Base-by-base conservation (phyloP, 53 echinoderm and acorn worm species). In the Patiria pectinifera region DNA sequence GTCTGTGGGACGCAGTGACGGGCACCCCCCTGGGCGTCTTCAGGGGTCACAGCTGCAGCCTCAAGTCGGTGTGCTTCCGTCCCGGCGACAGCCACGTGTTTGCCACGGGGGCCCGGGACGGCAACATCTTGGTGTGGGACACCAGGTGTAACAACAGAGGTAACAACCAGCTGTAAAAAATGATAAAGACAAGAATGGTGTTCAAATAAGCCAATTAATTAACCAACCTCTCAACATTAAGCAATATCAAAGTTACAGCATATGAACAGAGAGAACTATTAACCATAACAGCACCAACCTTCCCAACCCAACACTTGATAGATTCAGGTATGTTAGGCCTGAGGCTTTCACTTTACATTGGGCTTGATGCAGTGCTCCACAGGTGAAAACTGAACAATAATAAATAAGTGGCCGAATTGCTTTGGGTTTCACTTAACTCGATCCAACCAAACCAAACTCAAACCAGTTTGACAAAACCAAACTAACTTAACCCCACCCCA, bases 61-160 rank as follows among this genome's bases (percentile, higher is more conserved):
- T 99, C 18, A 99, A 99, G 78, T 95, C 99, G 13, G 95, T 96
- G 71, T 93, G 93, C 45, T 97, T 97, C 47, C 95, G 94, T 22
- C 94, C 91, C 21, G 83, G 89, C 24, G 96, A 96, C 80, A 92
- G 94, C 12, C 92, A 91, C 45, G 87, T 98, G 26, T 92, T 99
- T 89, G 96, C 97, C 13, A 97, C 99, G 0, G 96, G 99, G 26
- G 95, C 97, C n/a, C 82, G 99, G 72, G 99, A 99, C 92, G 99
- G 99, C 7, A 97, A 92, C 81, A 96, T 97, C 69, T 87, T 99
- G 91, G 86, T 99, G 18, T 99, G 99, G 99, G 99, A 99, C 82
- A 87, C 94, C 48, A 83, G 99, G 69, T 95, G 95, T 82, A 94
- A 96, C 83, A 94, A 94, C 76, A 95, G 92, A 96, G 95, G 96